Evolutionary conservation across 2,113 vertebrate genomes (phyloP), one percentile per base, ranked within the genome.

Genomic region (Nyctibius bracteatus): DNA sequence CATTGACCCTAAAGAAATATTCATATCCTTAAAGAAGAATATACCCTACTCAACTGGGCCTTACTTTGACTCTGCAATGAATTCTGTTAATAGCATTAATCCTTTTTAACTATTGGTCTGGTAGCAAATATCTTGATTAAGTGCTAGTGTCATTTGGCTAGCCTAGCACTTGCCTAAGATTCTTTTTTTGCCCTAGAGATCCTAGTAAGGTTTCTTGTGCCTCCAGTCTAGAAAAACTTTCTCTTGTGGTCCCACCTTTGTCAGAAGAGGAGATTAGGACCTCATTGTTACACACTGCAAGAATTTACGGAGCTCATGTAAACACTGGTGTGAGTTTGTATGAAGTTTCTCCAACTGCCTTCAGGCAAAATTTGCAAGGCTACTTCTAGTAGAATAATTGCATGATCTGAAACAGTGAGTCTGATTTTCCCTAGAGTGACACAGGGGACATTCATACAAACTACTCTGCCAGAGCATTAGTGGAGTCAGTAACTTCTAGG

Each of bases 291-390:
- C 16, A 78, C 13, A 41, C 8, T 14, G 41, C 0, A 1, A 91
- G n/a, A 88, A 82, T 81, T 88, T 88, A 59, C 70, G 67, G 59
- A 67, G 35, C 6, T n/a, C 16, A 2, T 24, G 51, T 67, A 86
- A 90, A 78, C 27, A n/a, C 6, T 74, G 18, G 20, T 43, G 39
- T 71, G 94, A 81, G 6, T 47, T 63, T 71, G 7, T 54, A 81
- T 61, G 58, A 89, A 74, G 71, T 74, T 78, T 94, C 25, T 83
- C 23, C 67, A 86, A 19, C 5, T 79, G 39, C 89, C 88, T 87
- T 78, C 47, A 67, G 88, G 92, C 46, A 92, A 91, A 92, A 94
- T 88, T 91, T 95, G 31, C 46, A 78, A 84, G 63, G n/a, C 75
- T 88, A 51, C 41, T 86, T 90, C 54, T 58, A 80, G 31, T 7